phyloP scores from a whole-genome alignment of 1,140 invertebrate genomes.

The Goniozus legneri region DNA sequence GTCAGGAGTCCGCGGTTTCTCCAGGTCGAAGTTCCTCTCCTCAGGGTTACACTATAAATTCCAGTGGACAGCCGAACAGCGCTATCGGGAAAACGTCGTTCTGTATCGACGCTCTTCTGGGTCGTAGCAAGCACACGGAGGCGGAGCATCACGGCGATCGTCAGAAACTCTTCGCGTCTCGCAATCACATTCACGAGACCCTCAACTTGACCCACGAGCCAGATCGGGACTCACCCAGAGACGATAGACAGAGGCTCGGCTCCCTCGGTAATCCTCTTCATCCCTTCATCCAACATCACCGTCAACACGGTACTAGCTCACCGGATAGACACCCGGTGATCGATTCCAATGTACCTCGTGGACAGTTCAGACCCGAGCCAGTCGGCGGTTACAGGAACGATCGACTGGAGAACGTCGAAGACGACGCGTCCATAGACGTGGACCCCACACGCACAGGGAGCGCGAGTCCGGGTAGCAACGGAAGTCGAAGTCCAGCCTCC shows the following conservation, averaged over 20 bases:
- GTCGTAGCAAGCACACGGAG: conserved; percentile 24
- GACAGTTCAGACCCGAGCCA: neutral
- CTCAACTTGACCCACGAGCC: neutral
- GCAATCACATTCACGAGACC: conserved; percentile 40
- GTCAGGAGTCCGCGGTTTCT: conserved; percentile 13
- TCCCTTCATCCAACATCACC: conserved; percentile 20
- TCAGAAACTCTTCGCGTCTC: conserved; percentile 30
- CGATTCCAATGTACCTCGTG: conserved; percentile 9
- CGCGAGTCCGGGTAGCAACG: conserved; percentile 47
- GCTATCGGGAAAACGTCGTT: conserved; percentile 58
- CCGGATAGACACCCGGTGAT: neutral
- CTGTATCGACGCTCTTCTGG: conserved; percentile 67
- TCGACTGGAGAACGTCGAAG: conserved; percentile 30
- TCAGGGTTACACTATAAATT: conserved; percentile 19
- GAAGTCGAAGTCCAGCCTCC: conserved; percentile 38
- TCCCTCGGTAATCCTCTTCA: conserved; percentile 18
- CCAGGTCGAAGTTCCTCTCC: conserved; percentile 16
- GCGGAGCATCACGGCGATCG: conserved; percentile 17
- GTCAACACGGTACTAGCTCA: conserved; percentile 5
- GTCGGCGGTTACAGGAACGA: conserved; percentile 17
- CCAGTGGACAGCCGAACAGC: conserved; percentile 12
- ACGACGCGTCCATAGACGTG: conserved; percentile 25
- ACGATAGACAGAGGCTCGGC: conserved; percentile 10
- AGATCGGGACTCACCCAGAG: conserved; percentile 21
- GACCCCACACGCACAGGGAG: conserved; percentile 31